Base-by-base conservation (phyloP, 2,797 vertebrate genomes). In the Microhierax caerulescens region DNA sequence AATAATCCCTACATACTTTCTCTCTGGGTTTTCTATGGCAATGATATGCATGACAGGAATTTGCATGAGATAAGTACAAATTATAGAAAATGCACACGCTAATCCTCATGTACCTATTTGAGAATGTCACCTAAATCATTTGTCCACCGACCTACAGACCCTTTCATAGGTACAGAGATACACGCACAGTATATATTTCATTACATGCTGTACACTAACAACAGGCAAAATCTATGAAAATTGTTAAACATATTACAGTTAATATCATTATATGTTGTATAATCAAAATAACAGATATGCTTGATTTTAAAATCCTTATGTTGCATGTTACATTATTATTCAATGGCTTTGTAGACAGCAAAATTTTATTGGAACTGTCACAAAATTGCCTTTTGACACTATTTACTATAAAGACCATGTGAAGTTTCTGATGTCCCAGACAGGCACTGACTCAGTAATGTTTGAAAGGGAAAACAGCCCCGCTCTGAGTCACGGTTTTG, bases 311-410 rank as follows among this genome's bases (percentile, higher is more conserved):
- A 97, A 92, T 88, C 54, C 78, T 97, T 85, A 73, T 73, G 78
- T 57, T 67, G 27, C 36, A 50, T 65, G 17, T 64, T 87, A 89
- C 84, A 60, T 73, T 93, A 69, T 20, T 57, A 23, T 36, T 84
- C 64, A 91, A 88, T 94, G 93, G 82, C 68, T 90, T 93, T 94
- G 84, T 41, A 91, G 85, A 81, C 68, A 68, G 88, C 84, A 95
- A 88, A 96, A 93, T 68, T 73, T 92, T 91, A 39, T 82, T 94
- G 95, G 72, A 92, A 69, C 41, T 93, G 94, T 94, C 95, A 79
- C 51, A 81, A 90, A 97, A 93, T 94, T 28, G 5, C 81, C 61
- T 90, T 87, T 68, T 93, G 94, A 76, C 82, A 95, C 64, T 79
- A 93, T 73, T 95, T 93, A 54, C 80, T 79, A 5, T 47, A 74